Evolutionary conservation across 1,140 invertebrate genomes (phyloP).

Genomic region (Triops longicaudatus): DNA sequence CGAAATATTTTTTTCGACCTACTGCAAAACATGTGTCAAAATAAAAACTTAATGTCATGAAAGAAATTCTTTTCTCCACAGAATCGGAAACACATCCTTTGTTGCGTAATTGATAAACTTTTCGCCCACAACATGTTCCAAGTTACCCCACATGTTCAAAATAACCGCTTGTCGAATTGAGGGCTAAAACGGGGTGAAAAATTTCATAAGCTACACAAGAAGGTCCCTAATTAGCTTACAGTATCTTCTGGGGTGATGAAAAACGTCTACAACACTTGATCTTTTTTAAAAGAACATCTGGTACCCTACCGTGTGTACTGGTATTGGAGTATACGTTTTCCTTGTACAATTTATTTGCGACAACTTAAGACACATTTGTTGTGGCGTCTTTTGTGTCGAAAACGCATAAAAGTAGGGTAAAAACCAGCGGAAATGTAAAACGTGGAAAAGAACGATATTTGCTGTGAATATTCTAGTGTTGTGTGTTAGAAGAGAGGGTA

Average conservation of each 20-base stretch:
- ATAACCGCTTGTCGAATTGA: conserved; percentile 3
- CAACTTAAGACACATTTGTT: no score
- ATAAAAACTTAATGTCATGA: no score
- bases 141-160: no score
- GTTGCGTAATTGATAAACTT: no score
- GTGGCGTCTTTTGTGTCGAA: not conserved
- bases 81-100: no score
- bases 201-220: not conserved
- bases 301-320: no score
- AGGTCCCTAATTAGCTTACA: not conserved
- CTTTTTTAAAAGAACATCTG: no score
- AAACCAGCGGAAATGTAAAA: not conserved
- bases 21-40: no score
- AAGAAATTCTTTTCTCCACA: no score
- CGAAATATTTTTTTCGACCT: no score
- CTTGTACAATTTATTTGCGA: not conserved
- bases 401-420: not conserved
- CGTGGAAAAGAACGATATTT: not conserved
- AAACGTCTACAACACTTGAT: not conserved
- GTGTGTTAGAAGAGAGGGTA: not conserved
- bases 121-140: no score
- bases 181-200: not conserved
- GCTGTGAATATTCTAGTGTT: no score
- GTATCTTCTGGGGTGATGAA: not conserved
- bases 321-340: not conserved